Evolutionary conservation across 2,888 invertebrate species (phyloP), one percentile per base, ranked within the genome.

Genomic region (Spodoptera exigua): DNA sequence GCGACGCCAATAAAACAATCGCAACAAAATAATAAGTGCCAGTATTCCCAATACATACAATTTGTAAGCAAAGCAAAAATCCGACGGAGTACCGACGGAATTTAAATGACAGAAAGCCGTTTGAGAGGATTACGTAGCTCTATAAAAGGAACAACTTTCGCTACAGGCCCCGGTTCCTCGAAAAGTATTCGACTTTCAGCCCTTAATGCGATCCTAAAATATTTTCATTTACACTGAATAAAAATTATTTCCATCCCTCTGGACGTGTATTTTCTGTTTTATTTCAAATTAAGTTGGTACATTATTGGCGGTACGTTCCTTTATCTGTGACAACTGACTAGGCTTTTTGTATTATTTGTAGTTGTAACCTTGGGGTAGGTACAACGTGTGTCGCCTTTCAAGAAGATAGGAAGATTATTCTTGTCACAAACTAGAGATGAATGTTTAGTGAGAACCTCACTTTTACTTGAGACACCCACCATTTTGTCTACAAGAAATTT

Each of bases 111-210:
- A 63, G 61, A 62, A 53, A 49, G 55, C 47, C 51, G 49, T 59
- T 74, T 66, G 46, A 61, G 58, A 43, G 74, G 79, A 69, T 67
- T 78, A 76, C 74, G 27, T 55, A 17, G 53, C 61, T 71, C 54
- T 67, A 74, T 78, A 74, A 74, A 77, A 67, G 58, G 63, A 75
- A 70, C 64, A 63, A 67, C 67, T 66, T 66, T 75, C 18, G 48
- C 58, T 61, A 36, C 60, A n/a, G 57, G 48, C 52, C 12, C 14
- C 39, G 32, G 54, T 35, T 61, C 40, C 47, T 27, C 40, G 43
- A 48, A 46, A 62, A 63, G 61, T 73, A 64, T 74, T 73, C 36
- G 59, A 63, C 54, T 51, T 62, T 57, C 52, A 61, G 44, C 54
- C 47, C 56, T 40, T 72, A 72, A 76, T 64, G 45, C 59, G 61